Conservation (phyloP, 2,797 vertebrate genomes). For the Emydoidea blandingii region DNA sequence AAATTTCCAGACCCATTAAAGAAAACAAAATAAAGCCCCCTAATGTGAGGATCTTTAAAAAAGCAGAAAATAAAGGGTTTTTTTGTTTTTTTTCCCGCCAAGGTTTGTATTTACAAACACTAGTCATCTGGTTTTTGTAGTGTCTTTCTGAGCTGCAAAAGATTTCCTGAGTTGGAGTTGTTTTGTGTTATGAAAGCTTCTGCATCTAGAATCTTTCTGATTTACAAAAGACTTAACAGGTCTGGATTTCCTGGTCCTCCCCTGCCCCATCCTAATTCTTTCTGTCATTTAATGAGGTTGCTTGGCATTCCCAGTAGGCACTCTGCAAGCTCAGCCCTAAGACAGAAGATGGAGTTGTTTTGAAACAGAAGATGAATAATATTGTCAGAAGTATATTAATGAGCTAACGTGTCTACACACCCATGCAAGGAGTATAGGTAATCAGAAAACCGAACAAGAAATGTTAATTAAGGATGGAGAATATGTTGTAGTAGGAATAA, state of each 20-base stretch:
- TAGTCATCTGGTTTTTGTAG: background rate
- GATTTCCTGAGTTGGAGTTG: accelerated
- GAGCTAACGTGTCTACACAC: slow-evolving; percentile 20
- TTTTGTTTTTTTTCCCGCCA: background rate
- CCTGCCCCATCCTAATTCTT: background rate
- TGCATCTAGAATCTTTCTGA: background rate
- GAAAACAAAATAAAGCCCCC: background rate
- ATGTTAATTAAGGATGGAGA: background rate
- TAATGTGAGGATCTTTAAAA: background rate
- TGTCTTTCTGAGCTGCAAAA: background rate
- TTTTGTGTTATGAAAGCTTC: background rate
- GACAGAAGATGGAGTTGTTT: slow-evolving; percentile 42
- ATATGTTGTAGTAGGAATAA: slow-evolving; percentile 3
- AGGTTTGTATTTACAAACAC: accelerated
- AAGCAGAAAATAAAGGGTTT: background rate
- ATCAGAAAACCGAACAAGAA: slow-evolving; percentile 32
- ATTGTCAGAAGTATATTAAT: slow-evolving; percentile 50
- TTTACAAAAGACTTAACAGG: background rate
- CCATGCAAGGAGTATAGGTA: slow-evolving; percentile 20
- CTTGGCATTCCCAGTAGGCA: background rate
- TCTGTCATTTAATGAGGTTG: background rate
- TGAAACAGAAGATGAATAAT: slow-evolving; percentile 45
- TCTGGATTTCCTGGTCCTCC: background rate
- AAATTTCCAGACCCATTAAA: background rate
- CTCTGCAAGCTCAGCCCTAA: background rate